Evolutionary conservation across 92 coral and sea anemone species (phyloP), one percentile per base, ranked within the genome.

Genomic region (Porites lobata): DNA sequence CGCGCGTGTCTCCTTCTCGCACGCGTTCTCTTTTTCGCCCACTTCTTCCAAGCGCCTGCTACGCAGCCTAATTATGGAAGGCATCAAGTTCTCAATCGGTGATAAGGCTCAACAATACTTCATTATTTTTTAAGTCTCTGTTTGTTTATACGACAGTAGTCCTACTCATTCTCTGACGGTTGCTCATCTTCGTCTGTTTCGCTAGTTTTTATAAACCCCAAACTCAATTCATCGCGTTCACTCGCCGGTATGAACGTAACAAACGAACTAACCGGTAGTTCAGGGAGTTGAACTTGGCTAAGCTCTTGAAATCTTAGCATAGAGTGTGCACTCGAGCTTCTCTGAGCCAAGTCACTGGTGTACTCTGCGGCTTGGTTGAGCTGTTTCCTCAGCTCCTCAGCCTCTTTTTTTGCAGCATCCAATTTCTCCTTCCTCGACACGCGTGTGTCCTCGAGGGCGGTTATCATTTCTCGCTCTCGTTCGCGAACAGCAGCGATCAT

Each of bases 291-390:
- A 50, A 50, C 38, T 50, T 69, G 17, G 52, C 18, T 32, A 15
- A 69, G 75, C 38, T 69, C 18, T 69, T 69, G 19, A 69, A 69
- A 69, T 38, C 47, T 51, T 69, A 26, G 75, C 75, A 69, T 24
- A 13, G 47, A 7, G 18, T 69, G 51, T 38, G 21, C 1, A 50
- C 53, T 69, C 47, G 53, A 32, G 47, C 75, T 69, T 69, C 75
- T 14, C 10, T 69, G 53, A 69, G 47, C 20, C 53, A 69, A n/a
- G 47, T 69, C 47, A 32, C 18, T 69, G 14, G 32, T 47, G 13
- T 22, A 69, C 50, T 26, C 73, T 2, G 17, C 50, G 10, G 73
- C 73, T 69, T 69, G 73, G 29, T 26, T 15, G 73, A 69, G 29
- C 15, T 69, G 73, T 38, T 69, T 69, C 17, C 1, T 19, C 10